Evolutionary conservation across 2,888 invertebrate genomes (phyloP).

Genomic region (Nudaria mundana): DNA sequence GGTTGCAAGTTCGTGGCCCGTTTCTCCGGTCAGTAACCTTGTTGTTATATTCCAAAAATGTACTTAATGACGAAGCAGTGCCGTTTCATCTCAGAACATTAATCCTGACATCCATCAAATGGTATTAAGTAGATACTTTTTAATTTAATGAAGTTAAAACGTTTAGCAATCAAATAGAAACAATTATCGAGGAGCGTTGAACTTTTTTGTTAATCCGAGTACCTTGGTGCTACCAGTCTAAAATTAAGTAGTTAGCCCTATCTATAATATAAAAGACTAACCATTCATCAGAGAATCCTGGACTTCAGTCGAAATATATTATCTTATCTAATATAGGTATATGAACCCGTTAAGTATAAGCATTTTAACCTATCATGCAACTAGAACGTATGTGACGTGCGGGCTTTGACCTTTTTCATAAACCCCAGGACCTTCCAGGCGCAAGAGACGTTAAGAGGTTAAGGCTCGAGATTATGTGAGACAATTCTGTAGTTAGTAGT

Average conservation of each 20-base stretch:
- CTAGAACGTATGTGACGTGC: background rate
- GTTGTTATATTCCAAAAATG: slow-evolving; percentile 36
- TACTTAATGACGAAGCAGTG: slow-evolving; percentile 9
- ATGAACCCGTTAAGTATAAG: too few relatives aligned
- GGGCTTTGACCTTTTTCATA: background rate
- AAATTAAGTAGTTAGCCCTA: too few relatives aligned
- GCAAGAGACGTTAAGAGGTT: background rate
- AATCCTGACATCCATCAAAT: slow-evolving; percentile 13
- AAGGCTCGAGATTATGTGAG: background rate
- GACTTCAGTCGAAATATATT: too few relatives aligned
- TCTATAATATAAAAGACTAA: too few relatives aligned
- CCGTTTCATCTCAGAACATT: slow-evolving; percentile 14
- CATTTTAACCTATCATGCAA: too few relatives aligned
- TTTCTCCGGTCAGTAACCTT: slow-evolving; percentile 45
- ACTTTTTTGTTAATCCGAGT: too few relatives aligned
- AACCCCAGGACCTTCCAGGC: background rate
- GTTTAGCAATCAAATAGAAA: background rate
- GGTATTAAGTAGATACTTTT: too few relatives aligned
- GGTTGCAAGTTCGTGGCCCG: slow-evolving; percentile 53
- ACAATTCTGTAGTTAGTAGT: background rate
- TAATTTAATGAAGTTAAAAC: slow-evolving; percentile 8
- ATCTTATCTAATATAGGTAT: too few relatives aligned
- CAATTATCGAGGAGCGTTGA: too few relatives aligned
- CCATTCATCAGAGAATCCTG: too few relatives aligned
- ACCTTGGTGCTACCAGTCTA: too few relatives aligned